Conservation (phyloP, 2,797 vertebrate genomes). For the Discoglossus pictus region DNA sequence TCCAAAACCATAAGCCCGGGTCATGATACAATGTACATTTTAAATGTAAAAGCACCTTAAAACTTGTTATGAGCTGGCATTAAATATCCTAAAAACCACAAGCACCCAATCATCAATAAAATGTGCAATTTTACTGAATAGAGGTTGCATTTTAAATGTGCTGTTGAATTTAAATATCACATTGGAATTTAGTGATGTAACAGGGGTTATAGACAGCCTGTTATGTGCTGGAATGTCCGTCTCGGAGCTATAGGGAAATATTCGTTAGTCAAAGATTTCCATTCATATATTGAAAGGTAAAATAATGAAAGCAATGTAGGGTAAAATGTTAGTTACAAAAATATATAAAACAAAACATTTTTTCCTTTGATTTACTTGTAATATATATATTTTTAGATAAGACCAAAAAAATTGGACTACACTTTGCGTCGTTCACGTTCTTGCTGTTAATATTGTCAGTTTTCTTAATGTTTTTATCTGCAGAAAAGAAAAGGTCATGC, state of each 20-base stretch:
- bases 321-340: conserved; percentile 1
- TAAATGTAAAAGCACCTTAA: conserved; percentile 50
- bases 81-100: conserved; percentile 50
- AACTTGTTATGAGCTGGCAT: conserved; percentile 43
- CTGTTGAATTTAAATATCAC: conserved; percentile 46
- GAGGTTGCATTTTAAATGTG: conserved; percentile 45
- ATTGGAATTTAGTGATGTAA: conserved; percentile 43
- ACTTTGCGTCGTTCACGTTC: conserved; percentile 20
- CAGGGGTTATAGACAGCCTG: conserved; percentile 40
- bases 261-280: conserved; percentile 24
- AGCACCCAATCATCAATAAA: conserved; percentile 52
- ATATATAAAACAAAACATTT: conserved; percentile 22
- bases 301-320: conserved; percentile 25
- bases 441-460: conserved; percentile 53
- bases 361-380: conserved; percentile 24
- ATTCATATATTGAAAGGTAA: conserved; percentile 19
- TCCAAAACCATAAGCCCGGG: conserved; percentile 21
- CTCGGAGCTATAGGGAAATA: conserved; percentile 4
- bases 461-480: conserved; percentile 58
- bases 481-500: conserved; percentile 61
- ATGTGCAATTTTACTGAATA: conserved; percentile 47
- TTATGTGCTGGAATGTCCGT: conserved; percentile 37
- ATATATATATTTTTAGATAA: conserved; percentile 31
- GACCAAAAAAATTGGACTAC: conserved; percentile 23
- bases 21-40: conserved; percentile 47